Conservation (phyloP, 1,140 invertebrate species). For the Paralvinella palmiformis region DNA sequence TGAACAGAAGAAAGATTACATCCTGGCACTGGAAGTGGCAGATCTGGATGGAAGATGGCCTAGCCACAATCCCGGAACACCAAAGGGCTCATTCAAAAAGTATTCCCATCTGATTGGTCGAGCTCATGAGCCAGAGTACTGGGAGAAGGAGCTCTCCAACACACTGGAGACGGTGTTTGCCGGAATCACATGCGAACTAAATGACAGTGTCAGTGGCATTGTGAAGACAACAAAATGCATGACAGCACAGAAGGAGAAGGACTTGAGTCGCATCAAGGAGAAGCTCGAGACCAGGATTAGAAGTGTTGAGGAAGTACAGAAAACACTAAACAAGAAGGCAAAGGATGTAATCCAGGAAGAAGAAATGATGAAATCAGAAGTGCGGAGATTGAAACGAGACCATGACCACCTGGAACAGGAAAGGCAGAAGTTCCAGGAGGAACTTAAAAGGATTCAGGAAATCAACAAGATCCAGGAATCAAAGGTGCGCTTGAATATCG, state of each 20-base stretch:
- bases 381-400: not conserved
- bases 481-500: slow-evolving; percentile 20
- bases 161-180: slow-evolving; percentile 8
- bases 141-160: slow-evolving; percentile 11
- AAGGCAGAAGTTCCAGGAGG: not conserved
- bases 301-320: not conserved
- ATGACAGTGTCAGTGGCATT: slow-evolving; percentile 7
- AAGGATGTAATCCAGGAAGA: not conserved
- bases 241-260: slow-evolving; percentile 7
- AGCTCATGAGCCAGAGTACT: not conserved
- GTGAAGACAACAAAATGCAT: slow-evolving; percentile 15
- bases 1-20: slow-evolving; percentile 6
- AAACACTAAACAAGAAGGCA: not conserved
- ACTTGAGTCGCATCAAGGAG: not conserved
- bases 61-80: slow-evolving; percentile 6
- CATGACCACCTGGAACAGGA: not conserved
- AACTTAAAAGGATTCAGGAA: not conserved
- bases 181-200: slow-evolving; percentile 8
- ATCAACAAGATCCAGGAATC: slow-evolving; percentile 11
- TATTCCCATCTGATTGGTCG: not conserved
- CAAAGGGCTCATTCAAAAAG: slow-evolving; percentile 2
- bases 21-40: slow-evolving; percentile 11
- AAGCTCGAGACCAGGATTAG: slow-evolving; percentile 4
- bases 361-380: not conserved
- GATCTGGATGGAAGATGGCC: slow-evolving; percentile 11